Evolutionary conservation across 2,888 invertebrate species (phyloP).

Genomic region (Eutolmus rufibarbis): DNA sequence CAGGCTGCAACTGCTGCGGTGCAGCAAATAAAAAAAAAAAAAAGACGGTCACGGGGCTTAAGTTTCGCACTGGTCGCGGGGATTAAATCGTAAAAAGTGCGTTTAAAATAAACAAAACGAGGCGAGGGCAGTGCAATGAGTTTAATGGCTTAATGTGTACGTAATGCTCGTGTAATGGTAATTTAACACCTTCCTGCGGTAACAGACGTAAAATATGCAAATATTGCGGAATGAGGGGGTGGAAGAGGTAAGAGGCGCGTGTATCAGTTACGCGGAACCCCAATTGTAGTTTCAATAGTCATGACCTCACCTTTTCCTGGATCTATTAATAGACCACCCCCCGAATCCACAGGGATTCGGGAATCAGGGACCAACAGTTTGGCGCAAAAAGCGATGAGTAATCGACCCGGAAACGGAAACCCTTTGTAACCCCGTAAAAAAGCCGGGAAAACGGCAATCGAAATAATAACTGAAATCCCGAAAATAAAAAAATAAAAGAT

Average conservation of each 20-base stretch:
- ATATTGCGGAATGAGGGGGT: background rate
- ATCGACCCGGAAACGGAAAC: slow-evolving; percentile 39
- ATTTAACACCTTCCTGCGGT: slow-evolving; percentile 34
- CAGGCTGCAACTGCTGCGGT: background rate
- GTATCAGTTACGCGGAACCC: slow-evolving; percentile 3
- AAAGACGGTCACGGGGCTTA: background rate
- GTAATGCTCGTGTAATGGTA: slow-evolving; percentile 32
- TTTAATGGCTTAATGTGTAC: slow-evolving; percentile 30
- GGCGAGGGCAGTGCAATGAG: background rate
- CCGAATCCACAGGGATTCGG: too few relatives aligned
- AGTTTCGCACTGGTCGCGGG: background rate
- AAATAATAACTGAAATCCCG: slow-evolving; percentile 26
- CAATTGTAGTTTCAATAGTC: slow-evolving; percentile 1
- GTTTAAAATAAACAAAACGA: slow-evolving; percentile 11
- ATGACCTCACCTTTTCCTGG: slow-evolving; percentile 21
- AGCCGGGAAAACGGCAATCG: slow-evolving; percentile 17
- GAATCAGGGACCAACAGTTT: background rate
- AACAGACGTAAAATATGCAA: slow-evolving; percentile 8
- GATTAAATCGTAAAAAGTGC: slow-evolving; percentile 28
- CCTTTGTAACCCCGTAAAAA: slow-evolving; percentile 16
- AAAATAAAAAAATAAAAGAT: background rate
- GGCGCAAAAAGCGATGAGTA: slow-evolving; percentile 35
- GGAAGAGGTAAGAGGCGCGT: background rate
- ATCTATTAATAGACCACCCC: background rate
- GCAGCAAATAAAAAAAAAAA: background rate